Evolutionary conservation across 2,797 vertebrate genomes (phyloP).

Genomic region (Orestias chungarensis): DNA sequence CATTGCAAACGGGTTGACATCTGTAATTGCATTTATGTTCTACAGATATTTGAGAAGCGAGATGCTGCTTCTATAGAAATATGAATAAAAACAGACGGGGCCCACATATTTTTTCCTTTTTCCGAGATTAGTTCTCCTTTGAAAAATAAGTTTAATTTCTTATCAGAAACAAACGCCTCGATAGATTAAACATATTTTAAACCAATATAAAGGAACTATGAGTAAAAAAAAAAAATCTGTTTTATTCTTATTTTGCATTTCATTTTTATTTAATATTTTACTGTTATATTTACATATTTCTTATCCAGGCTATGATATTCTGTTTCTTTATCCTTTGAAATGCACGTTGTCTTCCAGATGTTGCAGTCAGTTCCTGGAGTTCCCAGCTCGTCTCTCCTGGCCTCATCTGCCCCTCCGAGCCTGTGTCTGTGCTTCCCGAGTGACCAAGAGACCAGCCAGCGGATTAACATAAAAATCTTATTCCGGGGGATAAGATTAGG

Average conservation of each 20-base stretch:
- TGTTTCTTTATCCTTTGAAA: background rate
- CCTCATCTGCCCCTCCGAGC: constrained; percentile 63
- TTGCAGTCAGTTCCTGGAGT: constrained; percentile 27
- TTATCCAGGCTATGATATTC: too few species aligned
- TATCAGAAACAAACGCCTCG: background rate
- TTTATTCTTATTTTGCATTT: background rate
- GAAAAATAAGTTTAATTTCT: background rate
- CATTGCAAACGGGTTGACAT: too few species aligned
- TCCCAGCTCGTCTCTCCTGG: constrained; percentile 35
- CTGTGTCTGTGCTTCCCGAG: constrained; percentile 87
- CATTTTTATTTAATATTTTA: background rate
- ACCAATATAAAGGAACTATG: background rate
- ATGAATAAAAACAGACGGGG: too few species aligned
- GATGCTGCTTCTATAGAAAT: too few species aligned
- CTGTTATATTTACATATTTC: background rate
- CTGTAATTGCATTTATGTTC: background rate
- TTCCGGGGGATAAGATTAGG: constrained; percentile 99
- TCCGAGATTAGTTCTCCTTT: background rate
- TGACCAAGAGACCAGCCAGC: constrained; percentile 86
- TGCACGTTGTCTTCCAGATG: constrained; percentile 54
- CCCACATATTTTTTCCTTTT: too few species aligned
- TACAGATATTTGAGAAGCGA: too few species aligned
- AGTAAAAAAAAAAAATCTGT: background rate
- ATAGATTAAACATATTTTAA: background rate
- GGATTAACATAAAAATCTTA: constrained; percentile 99